Percentiles rank a stretch among this genome's conserved stretches.
Evolutionary conservation across 2,113 vertebrate species (phyloP).

Genomic region (Hemichromis elongatus): DNA sequence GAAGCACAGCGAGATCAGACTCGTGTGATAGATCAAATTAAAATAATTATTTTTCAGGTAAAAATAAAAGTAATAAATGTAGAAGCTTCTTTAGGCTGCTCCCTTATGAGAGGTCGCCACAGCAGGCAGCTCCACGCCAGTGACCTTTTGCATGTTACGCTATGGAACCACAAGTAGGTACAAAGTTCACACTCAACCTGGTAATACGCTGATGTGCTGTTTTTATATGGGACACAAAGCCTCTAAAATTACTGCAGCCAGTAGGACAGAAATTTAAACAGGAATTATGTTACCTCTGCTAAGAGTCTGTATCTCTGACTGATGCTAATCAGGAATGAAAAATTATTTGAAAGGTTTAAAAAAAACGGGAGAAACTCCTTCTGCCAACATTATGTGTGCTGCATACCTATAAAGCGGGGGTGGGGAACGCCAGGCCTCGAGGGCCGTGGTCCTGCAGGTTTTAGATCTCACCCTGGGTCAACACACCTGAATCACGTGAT

Average conservation of each 20-base stretch:
- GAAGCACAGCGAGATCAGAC: not conserved
- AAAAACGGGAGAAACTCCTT: not conserved
- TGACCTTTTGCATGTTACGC: not conserved
- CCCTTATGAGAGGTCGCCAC: not conserved
- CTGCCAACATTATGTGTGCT: not conserved
- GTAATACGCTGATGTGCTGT: accelerated
- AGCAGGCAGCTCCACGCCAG: not conserved
- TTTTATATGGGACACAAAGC: not conserved
- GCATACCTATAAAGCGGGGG: not conserved
- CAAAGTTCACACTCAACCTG: not conserved
- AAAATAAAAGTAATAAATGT: not conserved
- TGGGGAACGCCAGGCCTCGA: not conserved
- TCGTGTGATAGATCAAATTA: not conserved
- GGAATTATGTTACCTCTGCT: not conserved
- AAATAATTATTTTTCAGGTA: not conserved
- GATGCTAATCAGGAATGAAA: not conserved
- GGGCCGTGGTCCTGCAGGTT: not conserved
- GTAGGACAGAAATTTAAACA: not conserved
- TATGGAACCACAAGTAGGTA: not conserved
- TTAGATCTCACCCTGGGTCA: not conserved
- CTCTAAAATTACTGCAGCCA: not conserved
- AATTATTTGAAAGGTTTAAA: not conserved
- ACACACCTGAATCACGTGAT: not conserved
- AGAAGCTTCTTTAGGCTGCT: not conserved
- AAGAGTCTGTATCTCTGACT: not conserved